Evolutionary conservation across 2,888 invertebrate genomes (phyloP).

Genomic region (Lottia gigantea): DNA sequence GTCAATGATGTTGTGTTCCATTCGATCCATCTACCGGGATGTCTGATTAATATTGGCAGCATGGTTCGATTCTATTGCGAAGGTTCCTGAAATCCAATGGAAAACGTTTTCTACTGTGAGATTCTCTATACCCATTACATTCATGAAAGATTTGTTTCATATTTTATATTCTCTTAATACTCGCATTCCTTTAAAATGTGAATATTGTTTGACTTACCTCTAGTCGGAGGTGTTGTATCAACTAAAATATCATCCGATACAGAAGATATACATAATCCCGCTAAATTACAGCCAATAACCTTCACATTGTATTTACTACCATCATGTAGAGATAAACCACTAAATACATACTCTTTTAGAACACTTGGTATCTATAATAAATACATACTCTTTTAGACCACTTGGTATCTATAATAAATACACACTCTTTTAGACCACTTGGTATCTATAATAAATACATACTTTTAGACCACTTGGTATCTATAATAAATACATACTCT

Average conservation of each 20-base stretch:
- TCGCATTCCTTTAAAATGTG: no score
- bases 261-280: conserved; percentile 32
- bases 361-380: not conserved
- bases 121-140: no score
- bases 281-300: conserved; percentile 38
- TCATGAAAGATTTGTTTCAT: no score
- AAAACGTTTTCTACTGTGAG: no score
- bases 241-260: conserved; percentile 21
- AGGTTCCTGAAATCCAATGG: conserved; percentile 25
- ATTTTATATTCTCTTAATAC: no score
- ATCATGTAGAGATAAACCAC: conserved; percentile 29
- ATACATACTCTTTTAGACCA: not conserved
- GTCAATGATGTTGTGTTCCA: conserved; percentile 3
- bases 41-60: conserved; percentile 22
- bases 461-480: no score
- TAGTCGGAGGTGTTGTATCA: conserved; percentile 27
- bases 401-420: no score
- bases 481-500: no score
- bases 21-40: not conserved
- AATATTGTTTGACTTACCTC: conserved; percentile 14
- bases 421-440: no score
- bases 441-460: no score
- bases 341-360: not conserved
- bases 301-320: conserved; percentile 36
- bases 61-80: conserved; percentile 32